phyloP scores from a whole-genome alignment of 2,113 vertebrate species.

The Myxocyprinus asiaticus region DNA sequence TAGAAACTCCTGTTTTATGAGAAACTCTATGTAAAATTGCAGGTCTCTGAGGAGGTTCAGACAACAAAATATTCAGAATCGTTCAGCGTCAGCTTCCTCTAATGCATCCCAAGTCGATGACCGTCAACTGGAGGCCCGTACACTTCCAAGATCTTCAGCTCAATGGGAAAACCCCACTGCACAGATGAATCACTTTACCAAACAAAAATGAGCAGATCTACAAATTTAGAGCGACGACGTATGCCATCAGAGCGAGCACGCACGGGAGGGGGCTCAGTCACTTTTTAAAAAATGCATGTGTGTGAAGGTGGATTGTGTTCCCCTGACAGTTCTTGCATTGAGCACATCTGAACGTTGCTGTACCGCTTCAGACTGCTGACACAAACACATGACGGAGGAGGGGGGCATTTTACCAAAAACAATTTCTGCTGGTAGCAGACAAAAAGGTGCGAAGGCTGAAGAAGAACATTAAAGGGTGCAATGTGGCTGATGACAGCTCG shows the following conservation, averaged over 20 bases:
- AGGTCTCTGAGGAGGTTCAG: not conserved
- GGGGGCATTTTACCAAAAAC: slow-evolving; percentile 15
- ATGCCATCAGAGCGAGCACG: not conserved
- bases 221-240: not conserved
- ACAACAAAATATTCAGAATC: not conserved
- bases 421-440: slow-evolving; percentile 55
- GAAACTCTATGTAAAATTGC: not conserved
- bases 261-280: slow-evolving; percentile 36
- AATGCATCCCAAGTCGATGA: not conserved
- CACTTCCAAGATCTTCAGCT: not conserved
- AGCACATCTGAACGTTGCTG: not conserved
- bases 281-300: slow-evolving; percentile 43
- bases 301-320: slow-evolving; percentile 1
- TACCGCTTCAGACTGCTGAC: slow-evolving; percentile 15
- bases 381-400: not conserved
- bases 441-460: slow-evolving; percentile 58
- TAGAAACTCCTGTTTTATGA: not conserved
- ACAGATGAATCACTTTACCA: not conserved
- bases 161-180: not conserved
- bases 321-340: not conserved
- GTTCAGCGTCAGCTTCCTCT: not conserved
- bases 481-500: slow-evolving; percentile 4
- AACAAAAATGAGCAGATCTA: not conserved
- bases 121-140: not conserved
- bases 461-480: not conserved